Evolutionary conservation across 37 sponge, comb jelly and placozoan species (phyloP).

Genomic region (Petrosia ficiformis): DNA sequence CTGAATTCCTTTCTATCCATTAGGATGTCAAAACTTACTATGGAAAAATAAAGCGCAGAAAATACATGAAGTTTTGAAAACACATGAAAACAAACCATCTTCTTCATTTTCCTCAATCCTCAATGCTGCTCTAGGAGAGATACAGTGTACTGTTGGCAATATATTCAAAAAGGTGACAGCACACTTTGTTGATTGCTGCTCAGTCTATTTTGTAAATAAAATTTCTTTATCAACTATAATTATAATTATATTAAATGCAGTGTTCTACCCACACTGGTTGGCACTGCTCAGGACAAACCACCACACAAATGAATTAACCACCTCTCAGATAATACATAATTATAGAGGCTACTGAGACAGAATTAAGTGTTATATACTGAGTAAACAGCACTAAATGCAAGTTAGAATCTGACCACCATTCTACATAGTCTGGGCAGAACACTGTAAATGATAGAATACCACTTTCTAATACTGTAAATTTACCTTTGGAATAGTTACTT

Average conservation of each 20-base stretch:
- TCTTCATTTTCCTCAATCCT: not conserved
- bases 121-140: not conserved
- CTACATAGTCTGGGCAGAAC: too few species aligned
- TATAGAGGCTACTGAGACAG: too few species aligned
- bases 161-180: slow-evolving; percentile 9
- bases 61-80: not conserved
- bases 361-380: too few species aligned
- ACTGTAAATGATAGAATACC: not conserved
- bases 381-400: too few species aligned
- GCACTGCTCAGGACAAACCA: too few species aligned
- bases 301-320: too few species aligned
- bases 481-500: slow-evolving; percentile 33
- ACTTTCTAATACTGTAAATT: not conserved
- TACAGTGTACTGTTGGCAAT: slow-evolving; percentile 36
- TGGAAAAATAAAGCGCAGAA: not conserved
- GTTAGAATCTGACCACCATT: too few species aligned
- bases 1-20: slow-evolving; percentile 44
- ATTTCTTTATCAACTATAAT: too few species aligned
- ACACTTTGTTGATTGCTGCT: not conserved
- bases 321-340: too few species aligned
- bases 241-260: too few species aligned
- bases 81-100: not conserved
- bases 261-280: too few species aligned
- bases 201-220: too few species aligned
- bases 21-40: not conserved